phyloP scores from a whole-genome alignment of 1,140 invertebrate species.

The Telenomus remus region DNA sequence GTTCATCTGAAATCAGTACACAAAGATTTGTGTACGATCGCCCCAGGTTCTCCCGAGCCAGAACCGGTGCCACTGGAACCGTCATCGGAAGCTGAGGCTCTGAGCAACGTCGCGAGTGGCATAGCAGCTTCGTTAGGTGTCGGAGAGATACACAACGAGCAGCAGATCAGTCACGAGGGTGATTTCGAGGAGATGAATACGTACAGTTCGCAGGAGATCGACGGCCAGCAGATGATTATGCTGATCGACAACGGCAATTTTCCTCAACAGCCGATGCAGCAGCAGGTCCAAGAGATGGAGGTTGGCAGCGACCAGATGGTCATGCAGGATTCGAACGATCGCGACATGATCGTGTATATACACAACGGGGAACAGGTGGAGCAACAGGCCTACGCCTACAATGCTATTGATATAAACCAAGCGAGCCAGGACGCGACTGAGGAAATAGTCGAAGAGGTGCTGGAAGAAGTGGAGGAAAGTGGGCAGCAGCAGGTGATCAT shows the following conservation, averaged over 20 bases:
- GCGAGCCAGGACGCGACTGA: slow-evolving; percentile 62
- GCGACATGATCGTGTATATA: slow-evolving; percentile 71
- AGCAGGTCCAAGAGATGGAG: slow-evolving; percentile 65
- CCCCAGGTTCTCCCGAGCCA: slow-evolving; percentile 33
- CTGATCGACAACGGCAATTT: slow-evolving; percentile 66
- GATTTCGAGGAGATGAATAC: slow-evolving; percentile 60
- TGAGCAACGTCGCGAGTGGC: slow-evolving; percentile 76
- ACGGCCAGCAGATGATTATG: slow-evolving; percentile 70
- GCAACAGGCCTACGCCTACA: slow-evolving; percentile 61
- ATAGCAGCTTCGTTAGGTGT: slow-evolving; percentile 78
- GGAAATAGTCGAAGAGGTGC: slow-evolving; percentile 64
- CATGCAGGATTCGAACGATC: slow-evolving; percentile 61
- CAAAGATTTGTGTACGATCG: slow-evolving; percentile 57
- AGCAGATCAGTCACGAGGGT: slow-evolving; percentile 32
- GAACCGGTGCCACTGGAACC: slow-evolving; percentile 65
- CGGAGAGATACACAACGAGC: slow-evolving; percentile 72
- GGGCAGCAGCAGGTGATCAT: slow-evolving; percentile 38
- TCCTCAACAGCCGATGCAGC: slow-evolving; percentile 53
- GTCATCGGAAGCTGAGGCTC: slow-evolving; percentile 76
- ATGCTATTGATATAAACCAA: slow-evolving; percentile 54
- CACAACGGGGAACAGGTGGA: slow-evolving; percentile 63
- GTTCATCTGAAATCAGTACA: slow-evolving; percentile 69
- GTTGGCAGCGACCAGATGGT: slow-evolving; percentile 66
- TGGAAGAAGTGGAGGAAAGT: slow-evolving; percentile 62
- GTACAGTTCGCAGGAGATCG: slow-evolving; percentile 61